Evolutionary conservation across 92 coral and sea anemone species (phyloP).

Genomic region (Porites divaricata): DNA sequence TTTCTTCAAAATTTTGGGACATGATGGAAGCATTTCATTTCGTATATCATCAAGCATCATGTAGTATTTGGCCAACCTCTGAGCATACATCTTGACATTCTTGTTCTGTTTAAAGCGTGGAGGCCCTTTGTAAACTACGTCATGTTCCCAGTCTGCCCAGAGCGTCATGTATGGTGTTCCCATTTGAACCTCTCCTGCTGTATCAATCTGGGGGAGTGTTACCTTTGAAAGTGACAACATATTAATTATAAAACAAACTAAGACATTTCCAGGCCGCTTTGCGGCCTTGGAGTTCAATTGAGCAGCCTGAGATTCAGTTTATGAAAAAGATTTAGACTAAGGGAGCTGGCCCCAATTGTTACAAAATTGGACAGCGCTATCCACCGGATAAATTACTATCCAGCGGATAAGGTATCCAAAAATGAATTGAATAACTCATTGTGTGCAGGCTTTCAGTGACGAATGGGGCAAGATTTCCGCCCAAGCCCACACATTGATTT

Average conservation of each 20-base stretch:
- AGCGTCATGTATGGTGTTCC: constrained; percentile 65
- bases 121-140: constrained; percentile 52
- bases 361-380: no score
- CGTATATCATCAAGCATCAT: constrained; percentile 45
- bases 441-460: no score
- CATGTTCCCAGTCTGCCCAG: constrained; percentile 59
- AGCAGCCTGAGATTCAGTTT: no score
- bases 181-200: constrained; percentile 47
- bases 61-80: constrained; percentile 41
- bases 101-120: constrained; percentile 2
- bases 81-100: constrained; percentile 24
- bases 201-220: constrained; percentile 9
- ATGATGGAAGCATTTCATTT: constrained; percentile 20
- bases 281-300: no score
- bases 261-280: no score
- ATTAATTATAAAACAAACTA: background rate
- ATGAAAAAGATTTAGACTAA: no score
- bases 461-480: no score
- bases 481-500: no score
- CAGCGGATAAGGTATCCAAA: no score
- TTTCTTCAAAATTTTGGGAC: constrained; percentile 16
- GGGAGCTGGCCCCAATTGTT: no score
- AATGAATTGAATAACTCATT: no score
- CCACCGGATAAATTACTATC: no score
- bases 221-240: constrained; percentile 29